These are phyloP conservation scores for Tenthredo notha DNA, from an alignment of 2,888 invertebrate genomes.

Conservation along the genomic window DNA sequence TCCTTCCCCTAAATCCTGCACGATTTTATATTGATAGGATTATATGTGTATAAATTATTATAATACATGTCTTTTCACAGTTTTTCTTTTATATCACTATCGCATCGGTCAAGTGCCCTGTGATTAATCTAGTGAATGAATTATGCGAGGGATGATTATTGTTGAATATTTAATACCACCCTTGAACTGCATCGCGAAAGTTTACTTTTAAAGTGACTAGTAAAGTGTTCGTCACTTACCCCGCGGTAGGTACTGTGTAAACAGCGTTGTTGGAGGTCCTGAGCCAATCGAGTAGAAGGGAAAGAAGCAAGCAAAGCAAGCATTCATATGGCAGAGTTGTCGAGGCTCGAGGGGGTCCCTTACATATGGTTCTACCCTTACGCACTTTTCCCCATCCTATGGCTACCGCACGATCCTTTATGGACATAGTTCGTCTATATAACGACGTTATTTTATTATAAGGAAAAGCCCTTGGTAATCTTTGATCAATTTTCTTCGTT, in stretches of 20 bases:
- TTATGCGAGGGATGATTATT: not conserved
- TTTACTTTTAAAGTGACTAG: conserved; percentile 2
- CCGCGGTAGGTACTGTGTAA: conserved; percentile 15
- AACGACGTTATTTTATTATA: conserved; percentile 38
- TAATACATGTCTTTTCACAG: too few species aligned
- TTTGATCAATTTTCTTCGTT: not conserved
- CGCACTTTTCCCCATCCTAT: not conserved
- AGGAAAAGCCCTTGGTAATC: not conserved
- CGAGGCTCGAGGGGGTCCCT: conserved; percentile 1
- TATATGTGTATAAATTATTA: too few species aligned
- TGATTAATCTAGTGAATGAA: not conserved
- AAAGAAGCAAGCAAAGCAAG: conserved; percentile 43
- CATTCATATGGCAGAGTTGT: conserved; percentile 33
- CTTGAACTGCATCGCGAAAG: not conserved
- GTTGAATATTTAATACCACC: conserved; percentile 17
- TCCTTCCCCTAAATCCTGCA: not conserved
- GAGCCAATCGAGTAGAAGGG: conserved; percentile 43
- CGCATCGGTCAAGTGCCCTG: not conserved
- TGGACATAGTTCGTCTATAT: not conserved
- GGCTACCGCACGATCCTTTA: not conserved
- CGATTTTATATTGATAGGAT: not conserved
- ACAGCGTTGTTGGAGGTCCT: conserved; percentile 19
- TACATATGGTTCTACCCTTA: conserved; percentile 42
- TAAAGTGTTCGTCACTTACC: conserved; percentile 16
- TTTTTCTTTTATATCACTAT: not conserved